A percentile compares a stretch with the other conserved stretches of the same genome.
Evolutionary conservation across 2,888 invertebrate genomes (phyloP).

Genomic region (Rhopalosiphum nymphaeae): DNA sequence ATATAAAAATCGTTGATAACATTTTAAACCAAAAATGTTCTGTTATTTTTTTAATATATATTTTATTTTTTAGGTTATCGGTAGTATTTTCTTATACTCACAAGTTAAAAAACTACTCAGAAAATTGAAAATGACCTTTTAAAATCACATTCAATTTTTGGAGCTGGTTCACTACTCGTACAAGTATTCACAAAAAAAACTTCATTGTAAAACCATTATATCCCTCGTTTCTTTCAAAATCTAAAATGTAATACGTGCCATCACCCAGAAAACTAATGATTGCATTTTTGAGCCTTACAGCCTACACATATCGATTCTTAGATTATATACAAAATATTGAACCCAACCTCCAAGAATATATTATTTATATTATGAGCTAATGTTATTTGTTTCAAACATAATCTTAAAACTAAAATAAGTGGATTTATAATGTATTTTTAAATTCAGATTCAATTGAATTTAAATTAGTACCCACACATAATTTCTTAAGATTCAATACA

Average conservation of each 20-base stretch:
- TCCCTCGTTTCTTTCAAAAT: not conserved
- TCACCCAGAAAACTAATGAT: not conserved
- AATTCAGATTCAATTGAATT: not conserved
- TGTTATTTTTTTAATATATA: not conserved
- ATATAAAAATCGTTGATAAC: not conserved
- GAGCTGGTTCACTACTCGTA: not conserved
- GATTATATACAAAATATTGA: not conserved
- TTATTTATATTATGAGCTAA: not conserved
- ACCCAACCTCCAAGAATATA: not conserved
- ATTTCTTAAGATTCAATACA: not conserved
- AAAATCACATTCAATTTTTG: not conserved
- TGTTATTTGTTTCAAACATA: not conserved
- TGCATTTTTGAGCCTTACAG: not conserved
- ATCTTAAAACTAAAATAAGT: not conserved
- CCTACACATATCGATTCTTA: not conserved
- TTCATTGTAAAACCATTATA: not conserved
- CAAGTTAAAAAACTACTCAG: not conserved
- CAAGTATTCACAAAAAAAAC: not conserved
- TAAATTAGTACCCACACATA: not conserved
- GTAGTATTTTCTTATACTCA: not conserved
- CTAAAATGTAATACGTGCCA: not conserved
- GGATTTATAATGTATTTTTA: not conserved
- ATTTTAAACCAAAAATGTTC: not conserved
- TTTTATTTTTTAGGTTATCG: not conserved
- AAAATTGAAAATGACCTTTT: conserved; percentile 3